Conservation (phyloP, 2,888 invertebrate species). For the Hipparchia semele region DNA sequence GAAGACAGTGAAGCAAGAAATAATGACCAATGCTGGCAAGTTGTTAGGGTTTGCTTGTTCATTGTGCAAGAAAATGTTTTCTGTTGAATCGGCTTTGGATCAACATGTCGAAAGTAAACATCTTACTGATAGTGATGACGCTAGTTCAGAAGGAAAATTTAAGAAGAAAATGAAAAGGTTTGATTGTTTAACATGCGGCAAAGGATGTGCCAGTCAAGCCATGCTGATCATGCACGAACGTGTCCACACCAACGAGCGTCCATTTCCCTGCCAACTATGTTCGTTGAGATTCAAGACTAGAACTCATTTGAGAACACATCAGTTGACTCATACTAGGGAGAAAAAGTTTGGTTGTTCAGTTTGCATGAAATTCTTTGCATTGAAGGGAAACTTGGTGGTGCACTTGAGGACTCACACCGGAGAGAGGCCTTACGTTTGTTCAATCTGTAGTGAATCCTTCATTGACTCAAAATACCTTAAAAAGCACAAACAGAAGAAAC, state of each 20-base stretch:
- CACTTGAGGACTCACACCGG: slow-evolving; percentile 80
- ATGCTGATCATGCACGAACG: slow-evolving; percentile 79
- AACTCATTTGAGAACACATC: slow-evolving; percentile 77
- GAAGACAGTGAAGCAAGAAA: slow-evolving; percentile 72
- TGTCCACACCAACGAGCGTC: slow-evolving; percentile 78
- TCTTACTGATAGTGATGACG: slow-evolving; percentile 61
- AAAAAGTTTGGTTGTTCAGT: slow-evolving; percentile 80
- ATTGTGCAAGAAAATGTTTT: slow-evolving; percentile 77
- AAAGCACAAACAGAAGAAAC: slow-evolving; percentile 77
- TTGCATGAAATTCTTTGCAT: slow-evolving; percentile 79
- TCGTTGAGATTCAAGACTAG: slow-evolving; percentile 76
- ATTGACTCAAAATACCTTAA: slow-evolving; percentile 81
- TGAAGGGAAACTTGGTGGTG: slow-evolving; percentile 78
- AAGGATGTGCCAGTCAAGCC: slow-evolving; percentile 75
- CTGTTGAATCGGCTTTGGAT: slow-evolving; percentile 70
- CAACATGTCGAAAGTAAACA: slow-evolving; percentile 72
- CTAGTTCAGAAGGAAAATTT: slow-evolving; percentile 62
- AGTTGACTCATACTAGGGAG: slow-evolving; percentile 77
- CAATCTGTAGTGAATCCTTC: slow-evolving; percentile 73
- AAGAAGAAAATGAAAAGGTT: slow-evolving; percentile 63
- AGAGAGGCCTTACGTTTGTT: slow-evolving; percentile 75
- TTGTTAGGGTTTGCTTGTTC: slow-evolving; percentile 73
- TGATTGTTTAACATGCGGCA: slow-evolving; percentile 71
- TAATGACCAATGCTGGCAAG: slow-evolving; percentile 69
- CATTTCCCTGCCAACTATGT: slow-evolving; percentile 73